Evolutionary conservation across 1,140 invertebrate genomes (phyloP).

Genomic region (Drosophila littoralis): DNA sequence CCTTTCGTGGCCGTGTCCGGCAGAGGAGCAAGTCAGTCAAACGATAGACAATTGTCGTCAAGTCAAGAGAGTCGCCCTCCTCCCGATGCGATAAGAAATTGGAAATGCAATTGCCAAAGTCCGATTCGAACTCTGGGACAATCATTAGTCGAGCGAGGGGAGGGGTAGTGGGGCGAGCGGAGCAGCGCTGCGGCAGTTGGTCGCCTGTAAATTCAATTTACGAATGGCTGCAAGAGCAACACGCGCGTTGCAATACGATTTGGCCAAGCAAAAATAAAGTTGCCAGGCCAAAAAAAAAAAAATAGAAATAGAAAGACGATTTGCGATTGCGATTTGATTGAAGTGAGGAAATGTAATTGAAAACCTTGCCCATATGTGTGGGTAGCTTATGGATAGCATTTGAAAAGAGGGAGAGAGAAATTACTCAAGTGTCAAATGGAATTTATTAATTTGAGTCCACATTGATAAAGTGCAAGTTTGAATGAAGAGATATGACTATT

Average conservation of each 20-base stretch:
- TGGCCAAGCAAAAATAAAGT: conserved; percentile 29
- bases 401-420: neutral
- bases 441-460: neutral
- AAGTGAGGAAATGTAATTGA: conserved; percentile 78
- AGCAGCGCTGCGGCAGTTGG: conserved; percentile 8
- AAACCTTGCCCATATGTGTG: conserved; percentile 62
- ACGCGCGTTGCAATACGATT: conserved; percentile 68
- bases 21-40: conserved; percentile 53
- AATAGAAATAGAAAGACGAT: conserved; percentile 26
- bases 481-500: neutral
- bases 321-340: conserved; percentile 71
- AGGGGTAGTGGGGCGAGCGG: neutral
- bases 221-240: conserved; percentile 71
- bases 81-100: conserved; percentile 61
- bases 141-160: conserved; percentile 37
- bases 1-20: conserved; percentile 48
- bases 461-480: neutral
- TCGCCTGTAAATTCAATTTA: conserved; percentile 76
- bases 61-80: conserved; percentile 43
- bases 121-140: conserved; percentile 34
- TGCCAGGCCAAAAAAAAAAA: conserved; percentile 20
- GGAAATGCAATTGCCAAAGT: conserved; percentile 65
- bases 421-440: conserved; percentile 21
- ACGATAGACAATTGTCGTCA: conserved; percentile 66
- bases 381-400: neutral